phyloP scores from a whole-genome alignment of 2,888 invertebrate genomes.

The Toxonevra muliebris region DNA sequence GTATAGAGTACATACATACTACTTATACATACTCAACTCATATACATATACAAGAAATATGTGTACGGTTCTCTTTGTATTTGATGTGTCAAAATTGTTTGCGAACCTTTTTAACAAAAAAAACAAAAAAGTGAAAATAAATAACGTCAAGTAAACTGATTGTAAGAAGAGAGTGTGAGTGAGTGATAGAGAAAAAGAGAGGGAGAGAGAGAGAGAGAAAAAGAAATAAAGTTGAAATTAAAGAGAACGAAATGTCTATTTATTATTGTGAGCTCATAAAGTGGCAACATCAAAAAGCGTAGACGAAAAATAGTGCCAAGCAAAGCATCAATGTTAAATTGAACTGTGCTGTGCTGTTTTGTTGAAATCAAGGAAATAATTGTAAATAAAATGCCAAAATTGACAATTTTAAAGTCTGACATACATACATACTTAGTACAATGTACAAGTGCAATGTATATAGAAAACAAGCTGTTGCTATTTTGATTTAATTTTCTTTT shows the following conservation, averaged over 20 bases:
- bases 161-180: neutral
- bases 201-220: neutral
- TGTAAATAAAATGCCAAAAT: conserved; percentile 1
- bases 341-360: neutral
- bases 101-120: conserved; percentile 30
- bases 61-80: neutral
- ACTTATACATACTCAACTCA: neutral
- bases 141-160: too few species aligned
- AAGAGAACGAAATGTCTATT: neutral
- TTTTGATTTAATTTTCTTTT: too few species aligned
- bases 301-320: too few species aligned
- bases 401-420: neutral
- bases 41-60: neutral
- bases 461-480: too few species aligned
- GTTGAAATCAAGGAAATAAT: neutral
- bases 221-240: neutral
- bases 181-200: neutral
- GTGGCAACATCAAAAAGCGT: neutral
- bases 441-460: too few species aligned
- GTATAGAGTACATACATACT: neutral
- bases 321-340: too few species aligned
- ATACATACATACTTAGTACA: too few species aligned
- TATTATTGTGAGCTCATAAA: neutral
- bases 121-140: neutral
- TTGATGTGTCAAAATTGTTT: conserved; percentile 27